Conservation (phyloP, 2,113 vertebrate genomes). For the Etia nguti region DNA sequence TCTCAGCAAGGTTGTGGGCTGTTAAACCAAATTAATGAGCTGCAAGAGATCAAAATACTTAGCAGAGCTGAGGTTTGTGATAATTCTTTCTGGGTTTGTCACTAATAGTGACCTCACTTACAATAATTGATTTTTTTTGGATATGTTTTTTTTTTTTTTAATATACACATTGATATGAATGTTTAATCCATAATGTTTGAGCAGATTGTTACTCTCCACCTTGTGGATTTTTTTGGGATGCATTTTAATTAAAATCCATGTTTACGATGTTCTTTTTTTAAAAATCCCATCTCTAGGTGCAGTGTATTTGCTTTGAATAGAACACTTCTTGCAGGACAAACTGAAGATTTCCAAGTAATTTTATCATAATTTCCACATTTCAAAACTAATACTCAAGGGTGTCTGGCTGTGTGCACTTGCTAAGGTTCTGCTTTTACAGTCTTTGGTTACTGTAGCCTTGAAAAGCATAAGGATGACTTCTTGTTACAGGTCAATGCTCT, state of each 20-base stretch:
- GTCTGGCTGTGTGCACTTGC: not conserved
- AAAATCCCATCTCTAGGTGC: not conserved
- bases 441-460: not conserved
- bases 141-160: accelerated
- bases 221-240: not conserved
- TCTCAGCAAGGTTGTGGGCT: not conserved
- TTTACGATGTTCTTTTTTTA: not conserved
- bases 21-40: not conserved
- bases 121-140: not conserved
- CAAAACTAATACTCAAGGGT: not conserved
- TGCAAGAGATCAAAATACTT: not conserved
- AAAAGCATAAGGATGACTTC: not conserved
- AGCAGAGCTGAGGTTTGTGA: too few relatives aligned
- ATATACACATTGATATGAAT: not conserved
- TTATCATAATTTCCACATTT: not conserved
- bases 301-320: not conserved
- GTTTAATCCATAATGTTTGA: not conserved
- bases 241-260: not conserved
- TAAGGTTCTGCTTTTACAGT: not conserved
- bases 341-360: not conserved
- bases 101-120: not conserved
- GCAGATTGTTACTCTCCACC: not conserved
- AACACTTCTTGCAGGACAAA: not conserved
- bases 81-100: not conserved
- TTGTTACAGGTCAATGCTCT: conserved; percentile 34